phyloP scores from a whole-genome alignment of 2,113 vertebrate species.

The Sorex fumeus region DNA sequence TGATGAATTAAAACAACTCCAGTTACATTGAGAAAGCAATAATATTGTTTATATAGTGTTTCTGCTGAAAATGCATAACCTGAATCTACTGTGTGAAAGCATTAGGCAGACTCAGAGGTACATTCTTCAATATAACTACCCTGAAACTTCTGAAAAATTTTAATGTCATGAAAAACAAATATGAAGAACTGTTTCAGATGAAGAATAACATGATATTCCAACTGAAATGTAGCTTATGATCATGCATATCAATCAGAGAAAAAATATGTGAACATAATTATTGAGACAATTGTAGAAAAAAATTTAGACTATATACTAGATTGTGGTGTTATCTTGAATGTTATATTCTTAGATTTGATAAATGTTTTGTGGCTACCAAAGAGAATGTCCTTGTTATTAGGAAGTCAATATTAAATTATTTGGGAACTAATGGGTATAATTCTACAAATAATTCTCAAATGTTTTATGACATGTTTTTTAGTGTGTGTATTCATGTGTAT shows the following conservation, averaged over 20 bases:
- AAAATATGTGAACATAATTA: background rate
- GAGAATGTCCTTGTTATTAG: conserved; percentile 19
- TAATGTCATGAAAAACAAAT: conserved; percentile 12
- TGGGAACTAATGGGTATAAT: background rate
- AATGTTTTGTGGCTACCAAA: background rate
- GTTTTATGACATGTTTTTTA: background rate
- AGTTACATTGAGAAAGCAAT: background rate
- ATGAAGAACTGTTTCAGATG: background rate
- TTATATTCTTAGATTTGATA: conserved; percentile 26
- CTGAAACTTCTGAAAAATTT: conserved; percentile 16
- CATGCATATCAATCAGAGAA: background rate
- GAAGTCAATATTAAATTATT: background rate
- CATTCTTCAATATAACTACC: conserved; percentile 41
- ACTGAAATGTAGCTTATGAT: background rate
- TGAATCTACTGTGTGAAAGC: background rate
- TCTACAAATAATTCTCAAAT: conserved; percentile 9
- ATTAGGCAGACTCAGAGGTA: background rate
- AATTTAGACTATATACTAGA: background rate
- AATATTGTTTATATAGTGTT: background rate
- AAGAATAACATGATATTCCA: background rate
- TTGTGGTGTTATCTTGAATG: background rate
- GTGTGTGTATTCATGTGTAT: background rate
- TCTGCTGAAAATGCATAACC: background rate
- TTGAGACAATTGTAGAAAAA: background rate
- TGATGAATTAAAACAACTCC: background rate